Conservation (phyloP, 2,797 vertebrate species). For the Psittacula echo region DNA sequence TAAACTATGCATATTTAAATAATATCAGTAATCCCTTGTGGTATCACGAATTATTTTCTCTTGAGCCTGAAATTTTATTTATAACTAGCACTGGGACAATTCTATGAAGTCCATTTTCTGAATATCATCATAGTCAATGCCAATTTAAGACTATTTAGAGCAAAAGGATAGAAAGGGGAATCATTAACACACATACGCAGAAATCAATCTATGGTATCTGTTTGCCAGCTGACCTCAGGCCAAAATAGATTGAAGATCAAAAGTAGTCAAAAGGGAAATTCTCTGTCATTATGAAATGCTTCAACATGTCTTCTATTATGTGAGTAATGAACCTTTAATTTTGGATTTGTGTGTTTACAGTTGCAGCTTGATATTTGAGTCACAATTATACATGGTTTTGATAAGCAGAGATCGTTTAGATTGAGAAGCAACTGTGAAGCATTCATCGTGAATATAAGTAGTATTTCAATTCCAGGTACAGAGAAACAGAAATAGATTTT, state of each 20-base stretch:
- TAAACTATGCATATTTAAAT: background rate
- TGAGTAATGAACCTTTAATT: constrained; percentile 74
- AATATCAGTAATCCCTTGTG: background rate
- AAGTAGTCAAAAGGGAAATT: constrained; percentile 72
- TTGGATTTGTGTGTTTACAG: constrained; percentile 63
- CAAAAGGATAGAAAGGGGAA: constrained; percentile 47
- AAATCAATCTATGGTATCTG: constrained; percentile 69
- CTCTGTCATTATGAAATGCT: constrained; percentile 40
- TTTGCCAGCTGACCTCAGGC: constrained; percentile 69
- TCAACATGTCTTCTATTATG: constrained; percentile 48
- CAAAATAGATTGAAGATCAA: constrained; percentile 70
- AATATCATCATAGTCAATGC: constrained; percentile 47
- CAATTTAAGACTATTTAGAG: constrained; percentile 48
- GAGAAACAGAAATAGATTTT: constrained; percentile 1
- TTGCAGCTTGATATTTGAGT: constrained; percentile 56
- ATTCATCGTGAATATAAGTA: constrained; percentile 34
- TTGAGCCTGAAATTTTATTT: constrained; percentile 24
- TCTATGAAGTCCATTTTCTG: constrained; percentile 28
- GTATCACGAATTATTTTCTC: background rate
- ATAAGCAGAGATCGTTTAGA: constrained; percentile 40
- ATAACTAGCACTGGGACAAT: background rate
- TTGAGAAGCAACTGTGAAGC: constrained; percentile 41
- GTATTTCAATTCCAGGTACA: constrained; percentile 44
- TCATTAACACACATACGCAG: constrained; percentile 51
- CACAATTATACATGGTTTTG: constrained; percentile 19